phyloP scores from a whole-genome alignment of 2,797 vertebrate genomes.

The Danionella dracula region DNA sequence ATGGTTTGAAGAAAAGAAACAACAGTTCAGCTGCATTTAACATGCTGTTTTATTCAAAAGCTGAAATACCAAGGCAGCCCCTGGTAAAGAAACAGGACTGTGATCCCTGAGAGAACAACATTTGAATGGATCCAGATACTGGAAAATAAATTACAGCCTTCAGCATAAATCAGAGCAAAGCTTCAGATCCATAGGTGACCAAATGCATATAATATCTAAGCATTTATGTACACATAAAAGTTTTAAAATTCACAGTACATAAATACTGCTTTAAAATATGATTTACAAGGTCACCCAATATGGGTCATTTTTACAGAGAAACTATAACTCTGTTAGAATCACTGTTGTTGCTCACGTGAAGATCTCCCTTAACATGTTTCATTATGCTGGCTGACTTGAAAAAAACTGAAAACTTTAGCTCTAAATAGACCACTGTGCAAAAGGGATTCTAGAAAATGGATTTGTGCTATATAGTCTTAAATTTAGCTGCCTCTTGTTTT shows the following conservation, averaged over 20 bases:
- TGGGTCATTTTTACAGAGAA: slow-evolving; percentile 77
- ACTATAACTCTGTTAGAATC: slow-evolving; percentile 52
- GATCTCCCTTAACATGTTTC: slow-evolving; percentile 37
- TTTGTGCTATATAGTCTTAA: slow-evolving; percentile 6
- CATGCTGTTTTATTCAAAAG: slow-evolving; percentile 85
- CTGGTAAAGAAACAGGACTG: slow-evolving; percentile 73
- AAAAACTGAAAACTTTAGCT: slow-evolving; percentile 24
- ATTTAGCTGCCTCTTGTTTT: slow-evolving; percentile 29
- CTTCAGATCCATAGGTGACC: slow-evolving; percentile 77
- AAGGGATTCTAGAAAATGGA: slow-evolving; percentile 36
- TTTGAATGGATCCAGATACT: slow-evolving; percentile 82
- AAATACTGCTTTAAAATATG: slow-evolving; percentile 81
- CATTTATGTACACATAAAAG: slow-evolving; percentile 61
- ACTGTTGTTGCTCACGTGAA: slow-evolving; percentile 56
- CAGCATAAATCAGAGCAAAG: slow-evolving; percentile 63
- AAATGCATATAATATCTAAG: slow-evolving; percentile 64
- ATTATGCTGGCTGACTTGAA: slow-evolving; percentile 16
- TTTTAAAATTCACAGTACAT: slow-evolving; percentile 76
- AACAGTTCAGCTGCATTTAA: slow-evolving; percentile 54
- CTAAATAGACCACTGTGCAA: slow-evolving; percentile 53
- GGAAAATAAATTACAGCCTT: slow-evolving; percentile 80
- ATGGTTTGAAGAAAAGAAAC: slow-evolving; percentile 35
- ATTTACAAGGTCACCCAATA: slow-evolving; percentile 87
- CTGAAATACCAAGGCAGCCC: slow-evolving; percentile 68
- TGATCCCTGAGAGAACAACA: slow-evolving; percentile 87